Evolutionary conservation across 2,113 vertebrate species (phyloP), one percentile per base, ranked within the genome.

Genomic region (Gallinago paraguaiae): DNA sequence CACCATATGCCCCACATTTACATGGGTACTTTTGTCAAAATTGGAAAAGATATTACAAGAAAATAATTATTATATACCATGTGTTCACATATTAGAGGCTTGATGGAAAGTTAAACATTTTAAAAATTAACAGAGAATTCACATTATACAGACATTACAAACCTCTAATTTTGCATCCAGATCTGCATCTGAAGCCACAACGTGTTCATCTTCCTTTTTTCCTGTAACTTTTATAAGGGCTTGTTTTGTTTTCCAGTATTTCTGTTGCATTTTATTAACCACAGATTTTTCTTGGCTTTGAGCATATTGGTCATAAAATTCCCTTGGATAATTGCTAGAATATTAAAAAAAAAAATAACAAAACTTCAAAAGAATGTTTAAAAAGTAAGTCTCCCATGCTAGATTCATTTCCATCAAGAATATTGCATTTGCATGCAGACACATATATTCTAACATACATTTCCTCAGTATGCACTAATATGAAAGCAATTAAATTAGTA

Each of bases 181-280:
- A 71, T 99, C 99, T 12, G 99, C 99, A 35, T 99, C 99, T 1
- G 99, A 99, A 41, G 99, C 99, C 43, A 99, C 99, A 20, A 99
- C 99, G 33, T 99, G 98, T 10, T 99, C 98, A 76, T 99, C 99
- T 93, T 99, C 99, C 78, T 99, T 99, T 98, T 99, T 99, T 50
- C 99, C 99, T 0, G 99, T 99, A 76, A 98, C 99, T 97, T 99
- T 99, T 95, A 99, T 99, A 81, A 99, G 98, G 2, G 99, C 99
- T 97, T 99, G 99, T 78, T 99, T 99, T 48, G 99, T 99, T 95
- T 99, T 99, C 99, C 99, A 99, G 92, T 99, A 99, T 74, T 98
- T 99, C 98, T 99, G 99, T 90, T 99, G 99, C 98, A 99, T 99
- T 97, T 98, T 99, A 97, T 99, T 99, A 80, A 99, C 99, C 74